A percentile compares a stretch with the other conserved stretches of the same genome.
Conservation (phyloP, 2,797 vertebrate species). For the Myioborus miniatus region DNA sequence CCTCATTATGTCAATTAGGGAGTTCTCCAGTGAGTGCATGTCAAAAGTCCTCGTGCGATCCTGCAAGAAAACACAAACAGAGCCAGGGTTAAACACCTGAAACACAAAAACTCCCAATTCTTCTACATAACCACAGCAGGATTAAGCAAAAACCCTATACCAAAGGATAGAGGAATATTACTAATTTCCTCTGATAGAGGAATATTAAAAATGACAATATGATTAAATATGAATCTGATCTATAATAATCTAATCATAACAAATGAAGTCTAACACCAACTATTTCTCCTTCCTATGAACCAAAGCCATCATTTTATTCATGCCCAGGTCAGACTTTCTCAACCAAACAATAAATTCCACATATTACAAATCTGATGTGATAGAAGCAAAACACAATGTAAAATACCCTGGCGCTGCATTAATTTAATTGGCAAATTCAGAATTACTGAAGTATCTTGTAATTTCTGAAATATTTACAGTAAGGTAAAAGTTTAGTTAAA, state of each 20-base stretch:
- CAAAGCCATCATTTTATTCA: not conserved
- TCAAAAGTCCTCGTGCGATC: conserved; percentile 96
- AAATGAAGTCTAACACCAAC: not conserved
- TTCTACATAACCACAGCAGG: not conserved
- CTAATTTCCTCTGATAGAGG: not conserved
- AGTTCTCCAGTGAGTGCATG: conserved; percentile 99
- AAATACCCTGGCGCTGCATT: not conserved
- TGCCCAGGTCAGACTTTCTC: not conserved
- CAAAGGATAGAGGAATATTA: not conserved
- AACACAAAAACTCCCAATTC: not conserved
- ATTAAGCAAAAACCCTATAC: not conserved
- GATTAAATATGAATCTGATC: not conserved
- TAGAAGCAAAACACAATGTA: not conserved
- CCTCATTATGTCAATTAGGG: conserved; percentile 99
- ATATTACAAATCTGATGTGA: not conserved
- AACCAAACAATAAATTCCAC: not conserved
- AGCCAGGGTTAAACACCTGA: not conserved
- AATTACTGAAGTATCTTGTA: not conserved
- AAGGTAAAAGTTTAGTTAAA: no score
- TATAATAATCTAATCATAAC: not conserved
- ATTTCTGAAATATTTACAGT: not conserved
- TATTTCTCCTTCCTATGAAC: not conserved
- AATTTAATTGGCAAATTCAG: not conserved
- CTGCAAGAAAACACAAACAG: conserved; percentile 82
- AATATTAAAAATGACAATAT: not conserved